A percentile compares a stretch with the other conserved stretches of the same genome.
These are phyloP conservation scores for Aphis craccivora DNA, from an alignment of 1,140 invertebrate species.

Conservation along the genomic window DNA sequence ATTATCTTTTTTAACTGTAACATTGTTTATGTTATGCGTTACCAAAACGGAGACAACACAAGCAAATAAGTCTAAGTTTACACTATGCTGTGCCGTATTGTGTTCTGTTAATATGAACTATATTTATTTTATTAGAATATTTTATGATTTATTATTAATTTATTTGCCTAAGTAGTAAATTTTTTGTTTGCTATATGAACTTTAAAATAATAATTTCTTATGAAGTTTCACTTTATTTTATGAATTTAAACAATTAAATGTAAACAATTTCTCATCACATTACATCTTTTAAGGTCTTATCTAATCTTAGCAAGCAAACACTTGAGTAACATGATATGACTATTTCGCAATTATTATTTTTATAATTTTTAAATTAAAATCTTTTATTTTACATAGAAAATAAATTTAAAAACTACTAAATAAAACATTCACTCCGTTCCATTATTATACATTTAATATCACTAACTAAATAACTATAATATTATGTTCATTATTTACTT, in stretches of 20 bases:
- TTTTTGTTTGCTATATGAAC: too few species aligned
- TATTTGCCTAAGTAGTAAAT: too few species aligned
- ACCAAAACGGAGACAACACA: too few species aligned
- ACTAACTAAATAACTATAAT: not conserved
- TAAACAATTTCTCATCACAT: too few species aligned
- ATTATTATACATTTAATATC: not conserved
- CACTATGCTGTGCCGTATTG: not conserved
- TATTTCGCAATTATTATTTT: not conserved
- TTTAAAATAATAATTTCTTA: too few species aligned
- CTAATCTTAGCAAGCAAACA: not conserved
- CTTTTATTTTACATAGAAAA: slow-evolving; percentile 3
- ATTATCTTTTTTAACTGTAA: too few species aligned
- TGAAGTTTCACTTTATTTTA: not conserved
- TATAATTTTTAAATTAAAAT: not conserved
- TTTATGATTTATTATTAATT: too few species aligned
- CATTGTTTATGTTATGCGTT: too few species aligned
- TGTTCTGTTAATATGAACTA: not conserved
- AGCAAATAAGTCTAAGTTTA: not conserved
- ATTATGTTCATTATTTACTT: not conserved
- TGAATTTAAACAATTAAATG: not conserved
- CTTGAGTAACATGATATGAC: not conserved
- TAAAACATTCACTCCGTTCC: slow-evolving; percentile 42
- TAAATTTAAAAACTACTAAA: not conserved
- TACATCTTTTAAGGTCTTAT: not conserved
- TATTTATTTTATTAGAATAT: too few species aligned